These are phyloP conservation scores for Miichthys miiuy DNA, from an alignment of 2,797 vertebrate species.

Conservation along the genomic window DNA sequence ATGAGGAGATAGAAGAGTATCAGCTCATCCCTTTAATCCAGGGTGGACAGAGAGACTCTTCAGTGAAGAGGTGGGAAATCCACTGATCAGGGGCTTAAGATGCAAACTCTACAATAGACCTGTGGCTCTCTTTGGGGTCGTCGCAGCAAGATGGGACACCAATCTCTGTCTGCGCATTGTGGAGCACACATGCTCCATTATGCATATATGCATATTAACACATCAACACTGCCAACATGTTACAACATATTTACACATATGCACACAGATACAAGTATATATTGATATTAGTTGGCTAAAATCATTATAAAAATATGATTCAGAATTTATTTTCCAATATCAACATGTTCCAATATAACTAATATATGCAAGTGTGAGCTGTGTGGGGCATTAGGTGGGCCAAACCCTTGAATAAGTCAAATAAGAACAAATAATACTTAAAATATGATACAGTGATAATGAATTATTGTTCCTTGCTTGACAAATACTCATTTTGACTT, in stretches of 20 bases:
- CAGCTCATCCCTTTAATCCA: conserved; percentile 81
- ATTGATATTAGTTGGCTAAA: not conserved
- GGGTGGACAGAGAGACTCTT: conserved; percentile 73
- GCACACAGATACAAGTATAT: not conserved
- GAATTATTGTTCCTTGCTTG: too few species aligned
- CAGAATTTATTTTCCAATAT: not conserved
- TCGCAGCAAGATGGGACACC: conserved; percentile 70
- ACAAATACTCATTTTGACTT: not conserved
- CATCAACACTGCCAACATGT: not conserved
- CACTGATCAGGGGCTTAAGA: conserved; percentile 81
- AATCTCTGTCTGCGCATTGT: conserved; percentile 58
- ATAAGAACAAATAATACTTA: too few species aligned
- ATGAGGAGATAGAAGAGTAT: conserved; percentile 69
- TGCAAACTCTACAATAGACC: conserved; percentile 74
- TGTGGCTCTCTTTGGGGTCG: conserved; percentile 57
- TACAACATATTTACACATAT: not conserved
- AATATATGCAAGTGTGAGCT: not conserved
- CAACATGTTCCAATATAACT: not conserved
- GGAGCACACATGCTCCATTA: conserved; percentile 32
- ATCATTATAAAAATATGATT: not conserved
- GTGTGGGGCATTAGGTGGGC: not conserved
- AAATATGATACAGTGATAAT: too few species aligned
- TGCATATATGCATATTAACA: conserved; percentile 27
- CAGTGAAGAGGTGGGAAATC: conserved; percentile 82
- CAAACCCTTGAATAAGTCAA: not conserved